Base-by-base conservation (phyloP, 1,140 invertebrate species). In the Caenorhabditis briggsae region DNA sequence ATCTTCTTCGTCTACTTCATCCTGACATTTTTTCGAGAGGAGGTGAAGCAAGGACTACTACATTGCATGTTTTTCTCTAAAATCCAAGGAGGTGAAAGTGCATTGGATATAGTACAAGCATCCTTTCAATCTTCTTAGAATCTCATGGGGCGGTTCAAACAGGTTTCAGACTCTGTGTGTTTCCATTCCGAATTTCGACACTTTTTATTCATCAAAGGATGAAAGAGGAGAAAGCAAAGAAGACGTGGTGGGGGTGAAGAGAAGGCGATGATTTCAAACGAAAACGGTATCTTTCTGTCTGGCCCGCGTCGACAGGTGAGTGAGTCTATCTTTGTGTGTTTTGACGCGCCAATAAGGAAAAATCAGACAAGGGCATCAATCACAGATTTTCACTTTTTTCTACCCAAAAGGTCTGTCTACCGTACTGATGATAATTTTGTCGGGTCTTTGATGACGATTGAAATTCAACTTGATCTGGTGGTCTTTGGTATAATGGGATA, bases 131-230 rank as follows among this genome's bases (percentile, higher is more conserved):
- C 46, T 7, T 78, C 70, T 20, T 46, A 78, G 33, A 33, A 33
- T 33, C 33, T 33, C 33, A 33, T 33, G 33, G 46, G 46, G 46
- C 70, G 70, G 46, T 78, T 78, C 20, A 50, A 41, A 78, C 70
- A 33, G 70, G 70, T 78, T 53, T 50, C 70, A 20, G 33, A 5
- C 50, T 33, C 33, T 33, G 33, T 64, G 61, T 78, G 70, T 78
- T 78, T 78, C 46, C 46, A 78, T 78, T 78, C 70, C 70, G 46
- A 78, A 78, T 78, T 78, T 78, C 70, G 46, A 78, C 70, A 78
- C 70, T 78, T 78, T 78, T 78, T 50, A 78, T 50, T 78, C 70
- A 78, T 78, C 46, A 50, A 78, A 78, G 7, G 23, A n/a, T 12
- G 64, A 70, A 70, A 70, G 64, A 33, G 33, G 50, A 11, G n/a